Base-by-base conservation (phyloP, 1,140 invertebrate genomes). In the Philotrypesis tridentata region DNA sequence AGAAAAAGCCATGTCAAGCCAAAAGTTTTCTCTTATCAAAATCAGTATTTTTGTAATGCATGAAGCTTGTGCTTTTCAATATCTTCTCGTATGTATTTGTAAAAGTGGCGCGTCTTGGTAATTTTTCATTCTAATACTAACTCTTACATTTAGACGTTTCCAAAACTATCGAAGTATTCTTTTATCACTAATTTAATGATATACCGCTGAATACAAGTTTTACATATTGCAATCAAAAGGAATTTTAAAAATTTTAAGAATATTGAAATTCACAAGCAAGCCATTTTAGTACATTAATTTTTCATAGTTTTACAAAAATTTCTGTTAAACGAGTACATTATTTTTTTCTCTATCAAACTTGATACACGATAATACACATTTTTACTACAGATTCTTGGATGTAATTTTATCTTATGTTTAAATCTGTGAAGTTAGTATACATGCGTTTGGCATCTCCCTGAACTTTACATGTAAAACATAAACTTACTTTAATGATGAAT, bases 361-460 rank as follows among this genome's bases (percentile, higher is more conserved):
- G 27, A 29, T 81, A 81, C 25, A 81, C 25, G 72, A 75, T 81
- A 75, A 80, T 80, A 81, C 27, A 73, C 48, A 68, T 5, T 81
- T 65, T 81, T n/a, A 81, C 72, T 75, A 80, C 77, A 79, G n/a
- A 68, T 14, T 75, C 23, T 73, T 55, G 40, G 40, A 67, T 80
- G 55, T 48, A 81, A 81, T 81, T 81, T 81, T 81, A 81, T 31
- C 48, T 67, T 76, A 76, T n/a, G 17, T 31, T 81, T 68, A 67
- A 75, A 75, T 70, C 25, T 60, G 55, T 71, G 60, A 77, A 68
- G 65, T 79, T 60, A 81, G 79, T 81, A 81, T 75, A 81, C 72
- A 81, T 74, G 61, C 31, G 43, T 81, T 81, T 81, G 72, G 72
- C 79, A 81, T 81, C 79, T 81, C 72, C 79, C 63, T 75, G 71